Evolutionary conservation across 2,888 invertebrate genomes (phyloP).

Genomic region (Euzetes globulus): DNA sequence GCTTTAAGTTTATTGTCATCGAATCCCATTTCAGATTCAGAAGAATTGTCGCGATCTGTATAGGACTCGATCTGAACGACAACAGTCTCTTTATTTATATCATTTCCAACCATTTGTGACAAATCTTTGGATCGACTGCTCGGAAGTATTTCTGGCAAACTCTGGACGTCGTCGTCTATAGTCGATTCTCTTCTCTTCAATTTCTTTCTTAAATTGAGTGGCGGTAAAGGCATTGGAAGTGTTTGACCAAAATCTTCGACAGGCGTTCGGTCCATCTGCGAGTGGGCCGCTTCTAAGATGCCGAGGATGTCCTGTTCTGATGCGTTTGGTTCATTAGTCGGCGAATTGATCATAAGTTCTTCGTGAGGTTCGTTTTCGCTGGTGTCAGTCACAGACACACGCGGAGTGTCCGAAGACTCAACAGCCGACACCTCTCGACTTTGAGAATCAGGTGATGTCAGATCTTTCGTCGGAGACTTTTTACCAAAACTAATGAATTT

Average conservation of each 20-base stretch:
- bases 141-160: slow-evolving; percentile 33
- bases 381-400: slow-evolving; percentile 33
- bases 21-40: slow-evolving; percentile 40
- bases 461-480: slow-evolving; percentile 1
- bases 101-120: background rate
- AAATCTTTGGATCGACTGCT: slow-evolving; percentile 32
- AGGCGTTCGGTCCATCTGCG: background rate
- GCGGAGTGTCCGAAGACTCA: slow-evolving; percentile 10
- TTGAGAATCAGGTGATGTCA: slow-evolving; percentile 1
- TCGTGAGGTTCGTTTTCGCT: slow-evolving; percentile 27
- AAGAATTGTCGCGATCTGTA: slow-evolving; percentile 36
- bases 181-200: slow-evolving; percentile 30
- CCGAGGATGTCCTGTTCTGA: slow-evolving; percentile 31
- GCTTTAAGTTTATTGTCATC: slow-evolving; percentile 29
- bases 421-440: background rate
- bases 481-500: background rate
- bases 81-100: slow-evolving; percentile 1
- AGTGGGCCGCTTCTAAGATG: slow-evolving; percentile 22
- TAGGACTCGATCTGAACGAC: slow-evolving; percentile 17
- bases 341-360: slow-evolving; percentile 22
- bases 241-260: background rate
- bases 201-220: slow-evolving; percentile 34
- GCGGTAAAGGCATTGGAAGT: slow-evolving; percentile 26
- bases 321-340: slow-evolving; percentile 25
- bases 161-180: slow-evolving; percentile 35